Evolutionary conservation across 2,888 invertebrate genomes (phyloP), one percentile per base, ranked within the genome.

Genomic region (Chrysolina haemoptera): DNA sequence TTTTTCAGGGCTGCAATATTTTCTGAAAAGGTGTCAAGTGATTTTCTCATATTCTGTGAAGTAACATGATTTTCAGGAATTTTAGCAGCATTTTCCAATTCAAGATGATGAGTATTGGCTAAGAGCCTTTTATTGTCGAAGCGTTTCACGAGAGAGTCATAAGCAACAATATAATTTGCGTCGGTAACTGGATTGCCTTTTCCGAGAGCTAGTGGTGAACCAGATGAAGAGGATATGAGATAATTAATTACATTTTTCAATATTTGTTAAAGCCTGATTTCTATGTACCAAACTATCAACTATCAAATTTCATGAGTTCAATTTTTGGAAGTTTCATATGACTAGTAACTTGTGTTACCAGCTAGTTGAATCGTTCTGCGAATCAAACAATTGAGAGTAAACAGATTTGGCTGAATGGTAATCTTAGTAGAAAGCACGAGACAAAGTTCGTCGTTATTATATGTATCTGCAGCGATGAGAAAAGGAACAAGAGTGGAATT

Each of bases 1-100:
- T 62, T 62, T 18, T 40, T 62, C 5, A 62, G 40, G 12, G 46
- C 46, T 46, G 46, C 46, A n/a, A 46, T 46, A 46, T 46, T 46
- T 46, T 46, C 46, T 46, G 46, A 27, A 27, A 27, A 27, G 27
- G 27, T 27, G 27, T 27, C 27, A 27, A 27, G 27, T 27, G 5
- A 27, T 27, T 27, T 27, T 27, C 27, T 1, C 5, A 27, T 3
- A 27, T 27, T 27, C 27, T 27, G 27, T 27, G 27, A 27, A 27
- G 27, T 27, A 27, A 27, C 27, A 27, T 27, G 27, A 27, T 27
- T 27, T 27, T 27, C 27, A 27, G 27, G 27, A 27, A 27, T 27
- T 27, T 27, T 27, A 27, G 27, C 27, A 27, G 27, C 27, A 27
- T 27, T 27, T 27, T 27, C 27, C 27, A 27, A 27, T 27, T 27